phyloP scores from a whole-genome alignment of 1,140 invertebrate genomes.

The Drosophila ohnishii region DNA sequence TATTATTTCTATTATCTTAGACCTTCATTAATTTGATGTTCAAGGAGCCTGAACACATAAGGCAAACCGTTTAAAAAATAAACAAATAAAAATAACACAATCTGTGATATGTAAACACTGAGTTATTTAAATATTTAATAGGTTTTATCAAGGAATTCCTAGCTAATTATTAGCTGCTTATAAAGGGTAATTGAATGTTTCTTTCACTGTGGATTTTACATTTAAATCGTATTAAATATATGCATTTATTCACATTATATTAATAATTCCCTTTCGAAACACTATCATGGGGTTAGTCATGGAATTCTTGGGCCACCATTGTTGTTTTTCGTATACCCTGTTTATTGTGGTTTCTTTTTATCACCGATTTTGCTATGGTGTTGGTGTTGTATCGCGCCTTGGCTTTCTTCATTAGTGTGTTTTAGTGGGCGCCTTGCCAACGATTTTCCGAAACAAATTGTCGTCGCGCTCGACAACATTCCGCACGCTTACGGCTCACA shows the following conservation, averaged over 20 bases:
- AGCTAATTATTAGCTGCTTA: background rate
- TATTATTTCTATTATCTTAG: too few species aligned
- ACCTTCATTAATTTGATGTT: constrained; percentile 3
- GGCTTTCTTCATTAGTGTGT: constrained; percentile 67
- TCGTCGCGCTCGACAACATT: constrained; percentile 83
- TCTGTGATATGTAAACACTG: constrained; percentile 1
- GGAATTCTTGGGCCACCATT: constrained; percentile 49
- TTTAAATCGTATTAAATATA: constrained; percentile 1
- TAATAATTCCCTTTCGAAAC: background rate
- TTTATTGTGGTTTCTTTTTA: constrained; percentile 45
- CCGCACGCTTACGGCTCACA: constrained; percentile 68
- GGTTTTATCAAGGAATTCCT: background rate
- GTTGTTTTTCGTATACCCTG: constrained; percentile 28
- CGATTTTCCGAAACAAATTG: constrained; percentile 83
- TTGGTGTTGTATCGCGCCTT: constrained; percentile 41
- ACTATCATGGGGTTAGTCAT: constrained; percentile 44
- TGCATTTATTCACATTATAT: background rate
- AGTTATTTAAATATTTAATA: constrained; percentile 3
- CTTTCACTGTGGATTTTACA: background rate
- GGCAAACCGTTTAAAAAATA: background rate
- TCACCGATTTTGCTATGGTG: constrained; percentile 22
- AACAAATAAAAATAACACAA: constrained; percentile 10
- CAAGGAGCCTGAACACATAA: background rate
- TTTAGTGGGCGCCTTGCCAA: constrained; percentile 81
- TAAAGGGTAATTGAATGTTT: too few species aligned